Base-by-base conservation (phyloP, 2,797 vertebrate genomes). In the Spinus pinus region DNA sequence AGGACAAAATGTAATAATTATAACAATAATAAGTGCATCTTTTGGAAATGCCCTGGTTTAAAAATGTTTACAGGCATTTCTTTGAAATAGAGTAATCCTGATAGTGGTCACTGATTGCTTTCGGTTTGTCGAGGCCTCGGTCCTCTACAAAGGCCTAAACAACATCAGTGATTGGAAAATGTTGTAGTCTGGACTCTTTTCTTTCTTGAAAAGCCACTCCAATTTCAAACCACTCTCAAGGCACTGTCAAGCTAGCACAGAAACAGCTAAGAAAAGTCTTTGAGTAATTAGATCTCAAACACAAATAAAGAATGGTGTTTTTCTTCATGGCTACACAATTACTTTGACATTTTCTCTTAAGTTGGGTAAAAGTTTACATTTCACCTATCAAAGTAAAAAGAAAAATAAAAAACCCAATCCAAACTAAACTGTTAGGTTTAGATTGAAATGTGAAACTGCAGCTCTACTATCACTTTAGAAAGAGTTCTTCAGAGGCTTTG, bases 331-430 rank as follows among this genome's bases (percentile, higher is more conserved):
- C 54, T 95, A 89, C 39, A 72, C 44, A 60, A 50, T 65, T 81
- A 61, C 81, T 70, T 72, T 90, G 81, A 92, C 42, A 93, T 92
- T 95, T 91, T 90, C 53, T 47, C 28, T n/a, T 39, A 50, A 72
- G n/a, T 14, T 84, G 39, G 56, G 66, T 79, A 81, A 62, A 69
- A 87, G 62, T 94, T 95, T 95, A 81, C 12, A 79, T 93, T 94
- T 86, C 77, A 57, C 60, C 27, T 80, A 72, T 25, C 37, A 42
- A 61, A 94, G 41, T 39, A 10, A 81, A 83, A 61, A 88, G 82
- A 81, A 10, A 51, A 84, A 33, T 16, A 16, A 5, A 22, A 46
- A 12, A 46, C 33, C 47, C n/a, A 91, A 39, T 86, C 41, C 86
- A 92, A 96, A 92, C 22, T 28, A 91, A 94, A 85, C 41, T 60